Evolutionary conservation across 2,888 invertebrate genomes (phyloP).

Genomic region (Agriopis aurantiaria): DNA sequence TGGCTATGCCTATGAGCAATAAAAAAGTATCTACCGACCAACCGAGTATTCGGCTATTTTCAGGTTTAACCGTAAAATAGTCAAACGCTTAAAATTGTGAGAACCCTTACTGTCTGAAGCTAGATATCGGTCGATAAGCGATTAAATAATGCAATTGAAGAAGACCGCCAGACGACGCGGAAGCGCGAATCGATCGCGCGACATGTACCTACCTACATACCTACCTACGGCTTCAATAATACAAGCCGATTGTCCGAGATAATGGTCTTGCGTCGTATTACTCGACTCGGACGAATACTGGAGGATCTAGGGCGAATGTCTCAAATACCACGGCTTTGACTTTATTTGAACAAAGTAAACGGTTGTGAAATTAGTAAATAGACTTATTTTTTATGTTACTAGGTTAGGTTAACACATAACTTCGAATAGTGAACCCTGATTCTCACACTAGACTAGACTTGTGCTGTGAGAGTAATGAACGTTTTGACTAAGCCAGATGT

Average conservation of each 20-base stretch:
- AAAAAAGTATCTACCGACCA: too few species aligned
- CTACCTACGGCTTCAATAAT: constrained; percentile 11
- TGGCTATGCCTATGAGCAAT: too few species aligned
- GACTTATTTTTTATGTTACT: too few species aligned
- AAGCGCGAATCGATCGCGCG: constrained; percentile 52
- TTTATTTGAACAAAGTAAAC: too few species aligned
- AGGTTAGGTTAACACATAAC: too few species aligned
- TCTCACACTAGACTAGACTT: too few species aligned
- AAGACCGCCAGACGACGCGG: constrained; percentile 47
- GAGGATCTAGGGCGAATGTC: neutral
- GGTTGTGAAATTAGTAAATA: too few species aligned
- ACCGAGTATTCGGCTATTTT: too few species aligned
- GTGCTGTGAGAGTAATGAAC: too few species aligned
- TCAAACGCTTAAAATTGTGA: neutral
- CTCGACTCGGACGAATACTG: neutral
- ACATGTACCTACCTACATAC: neutral
- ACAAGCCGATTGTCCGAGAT: constrained; percentile 12
- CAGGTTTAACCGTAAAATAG: too few species aligned
- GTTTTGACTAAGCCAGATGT: too few species aligned
- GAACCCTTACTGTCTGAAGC: constrained; percentile 40
- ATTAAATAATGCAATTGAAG: constrained; percentile 62
- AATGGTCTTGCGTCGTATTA: neutral
- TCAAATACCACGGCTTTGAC: neutral
- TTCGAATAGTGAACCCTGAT: too few species aligned
- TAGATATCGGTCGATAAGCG: constrained; percentile 53